Evolutionary conservation across 2,888 invertebrate species (phyloP), one percentile per base, ranked within the genome.

Genomic region (Diachrysia chrysitis): DNA sequence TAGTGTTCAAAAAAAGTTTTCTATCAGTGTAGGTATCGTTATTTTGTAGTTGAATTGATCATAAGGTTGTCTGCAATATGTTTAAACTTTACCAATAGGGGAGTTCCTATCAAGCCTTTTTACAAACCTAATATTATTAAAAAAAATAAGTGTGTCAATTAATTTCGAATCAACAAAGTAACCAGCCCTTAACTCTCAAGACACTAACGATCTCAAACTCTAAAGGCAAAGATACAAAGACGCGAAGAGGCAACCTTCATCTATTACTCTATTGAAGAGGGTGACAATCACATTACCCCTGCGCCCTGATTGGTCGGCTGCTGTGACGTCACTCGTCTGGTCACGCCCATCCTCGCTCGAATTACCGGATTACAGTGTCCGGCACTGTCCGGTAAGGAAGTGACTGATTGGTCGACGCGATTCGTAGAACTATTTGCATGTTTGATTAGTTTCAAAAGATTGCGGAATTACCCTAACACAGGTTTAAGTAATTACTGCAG

Each of bases 241-340:
- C 7, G 25, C 7, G 25, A 32, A 75, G 62, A 75, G 62, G 59
- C 35, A 58, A 46, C 55, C 29, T 58, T 63, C 74, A 72, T 78
- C 81, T 78, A 76, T 72, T 69, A 63, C 61, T 68, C 66, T 70
- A 81, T 74, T 72, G 83, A 70, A 63, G 76, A 87, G 92, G 92
- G 93, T 92, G 92, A 91, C 93, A 91, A 92, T 91, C 85, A 90
- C 85, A 85, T 86, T 83, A 85, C 70, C 69, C 73, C 69, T 69
- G 83, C 84, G 78, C 83, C 79, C 87, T 86, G 86, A 93, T 93
- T 93, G 93, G 92, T 84, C 84, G 85, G 58, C 60, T 71, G 73
- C 76, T 56, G 85, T 93, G 92, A 93, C 93, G 93, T 93, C 93
- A 94, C 87, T 66, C 75, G 84, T 73, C 81, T 82, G 84, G 86